These are phyloP conservation scores for Raja brachyura DNA, from an alignment of 2,113 vertebrate species.

Conservation along the genomic window DNA sequence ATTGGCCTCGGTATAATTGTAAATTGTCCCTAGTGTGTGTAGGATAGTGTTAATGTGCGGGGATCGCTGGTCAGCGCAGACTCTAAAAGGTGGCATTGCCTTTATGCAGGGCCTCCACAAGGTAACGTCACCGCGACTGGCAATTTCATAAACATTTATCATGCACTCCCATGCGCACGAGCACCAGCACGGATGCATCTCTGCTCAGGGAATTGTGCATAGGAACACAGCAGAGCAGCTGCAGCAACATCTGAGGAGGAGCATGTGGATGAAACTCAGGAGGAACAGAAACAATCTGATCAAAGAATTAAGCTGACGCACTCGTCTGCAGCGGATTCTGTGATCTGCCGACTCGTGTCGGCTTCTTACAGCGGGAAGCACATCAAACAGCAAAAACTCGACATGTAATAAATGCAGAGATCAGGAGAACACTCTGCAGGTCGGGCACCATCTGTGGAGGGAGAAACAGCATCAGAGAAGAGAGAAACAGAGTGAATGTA, in stretches of 20 bases:
- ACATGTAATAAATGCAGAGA: neutral
- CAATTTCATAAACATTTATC: neutral
- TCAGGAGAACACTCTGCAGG: too few species aligned
- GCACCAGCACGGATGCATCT: neutral
- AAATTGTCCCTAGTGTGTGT: too few species aligned
- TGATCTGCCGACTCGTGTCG: neutral
- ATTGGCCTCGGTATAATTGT: too few species aligned
- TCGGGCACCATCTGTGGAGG: too few species aligned
- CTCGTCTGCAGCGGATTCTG: neutral
- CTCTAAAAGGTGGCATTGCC: neutral
- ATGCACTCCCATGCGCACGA: neutral
- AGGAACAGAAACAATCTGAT: neutral
- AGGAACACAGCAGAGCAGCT: neutral
- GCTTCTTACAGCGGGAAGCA: neutral
- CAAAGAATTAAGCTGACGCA: neutral
- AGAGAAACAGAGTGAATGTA: too few species aligned
- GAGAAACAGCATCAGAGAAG: too few species aligned
- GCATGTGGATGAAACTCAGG: too few species aligned
- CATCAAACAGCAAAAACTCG: neutral
- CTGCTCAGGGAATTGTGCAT: neutral
- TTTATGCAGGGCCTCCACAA: neutral
- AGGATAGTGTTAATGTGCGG: too few species aligned
- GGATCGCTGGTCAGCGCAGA: too few species aligned
- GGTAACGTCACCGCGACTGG: neutral
- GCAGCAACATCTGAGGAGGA: neutral